Percentiles rank a stretch among this genome's conserved stretches.
These are phyloP conservation scores for Morpho deidamia DNA, from an alignment of 2,888 invertebrate genomes.

Conservation along the genomic window DNA sequence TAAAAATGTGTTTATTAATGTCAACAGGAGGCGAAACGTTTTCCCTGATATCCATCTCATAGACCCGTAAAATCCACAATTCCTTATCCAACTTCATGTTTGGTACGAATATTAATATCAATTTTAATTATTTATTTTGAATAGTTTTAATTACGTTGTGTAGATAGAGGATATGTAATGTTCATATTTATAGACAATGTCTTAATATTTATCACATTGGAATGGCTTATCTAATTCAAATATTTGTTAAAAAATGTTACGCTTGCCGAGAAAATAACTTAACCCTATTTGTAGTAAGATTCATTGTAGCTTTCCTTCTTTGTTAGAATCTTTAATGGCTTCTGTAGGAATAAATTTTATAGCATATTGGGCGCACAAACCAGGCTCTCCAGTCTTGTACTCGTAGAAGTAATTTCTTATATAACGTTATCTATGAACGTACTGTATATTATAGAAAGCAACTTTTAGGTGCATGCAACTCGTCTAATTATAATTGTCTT, in stretches of 20 bases:
- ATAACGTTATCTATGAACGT: no score
- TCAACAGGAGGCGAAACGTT: constrained; percentile 23
- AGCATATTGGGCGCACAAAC: no score
- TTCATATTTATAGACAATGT: neutral
- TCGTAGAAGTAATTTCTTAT: no score
- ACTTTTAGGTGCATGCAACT: no score
- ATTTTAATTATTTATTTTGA: neutral
- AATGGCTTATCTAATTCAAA: no score
- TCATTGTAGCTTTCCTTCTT: neutral
- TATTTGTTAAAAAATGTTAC: no score
- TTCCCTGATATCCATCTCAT: constrained; percentile 14
- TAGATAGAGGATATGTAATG: neutral
- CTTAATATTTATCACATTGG: no score
- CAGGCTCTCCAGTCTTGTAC: no score
- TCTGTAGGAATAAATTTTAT: neutral
- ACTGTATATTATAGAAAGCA: no score
- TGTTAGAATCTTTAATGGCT: neutral
- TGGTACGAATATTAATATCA: constrained; percentile 15
- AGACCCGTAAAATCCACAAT: constrained; percentile 6
- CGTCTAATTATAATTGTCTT: no score
- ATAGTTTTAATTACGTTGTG: neutral
- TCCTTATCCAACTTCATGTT: constrained; percentile 13
- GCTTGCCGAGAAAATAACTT: neutral
- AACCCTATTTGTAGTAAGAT: neutral
- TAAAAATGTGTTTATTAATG: neutral